Percentiles rank a stretch among this genome's conserved stretches.
Evolutionary conservation across 2,113 vertebrate species (phyloP).

Genomic region (Arothron firmamentum): DNA sequence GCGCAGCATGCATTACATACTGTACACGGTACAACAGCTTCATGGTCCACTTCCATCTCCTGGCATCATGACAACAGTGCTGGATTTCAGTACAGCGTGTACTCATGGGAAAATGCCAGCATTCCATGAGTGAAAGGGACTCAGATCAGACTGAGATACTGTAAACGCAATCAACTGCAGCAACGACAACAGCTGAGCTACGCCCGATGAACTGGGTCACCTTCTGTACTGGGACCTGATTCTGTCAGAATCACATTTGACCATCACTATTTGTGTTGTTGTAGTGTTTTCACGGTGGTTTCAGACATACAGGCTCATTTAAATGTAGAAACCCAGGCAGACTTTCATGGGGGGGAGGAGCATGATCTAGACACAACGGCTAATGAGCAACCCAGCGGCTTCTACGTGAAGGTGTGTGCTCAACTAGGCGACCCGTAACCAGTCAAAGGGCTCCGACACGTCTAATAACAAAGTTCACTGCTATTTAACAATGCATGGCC

Average conservation of each 20-base stretch:
- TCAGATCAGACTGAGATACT: constrained; percentile 20
- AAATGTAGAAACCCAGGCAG: background rate
- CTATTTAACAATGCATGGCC: constrained; percentile 25
- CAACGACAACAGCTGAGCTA: constrained; percentile 26
- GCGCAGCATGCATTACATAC: background rate
- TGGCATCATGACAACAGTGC: constrained; percentile 3
- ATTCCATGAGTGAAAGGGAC: constrained; percentile 17
- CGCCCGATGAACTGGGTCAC: constrained; percentile 45
- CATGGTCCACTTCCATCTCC: constrained; percentile 8
- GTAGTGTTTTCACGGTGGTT: constrained; percentile 5
- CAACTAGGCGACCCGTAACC: background rate
- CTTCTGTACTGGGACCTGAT: constrained; percentile 45
- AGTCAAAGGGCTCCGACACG: constrained; percentile 9
- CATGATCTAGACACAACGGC: constrained; percentile 1
- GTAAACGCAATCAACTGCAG: constrained; percentile 15
- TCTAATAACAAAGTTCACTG: constrained; percentile 26
- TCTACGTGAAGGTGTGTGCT: background rate
- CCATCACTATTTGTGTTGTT: no score
- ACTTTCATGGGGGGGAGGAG: background rate
- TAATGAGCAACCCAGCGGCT: constrained; percentile 1
- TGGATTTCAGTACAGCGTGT: constrained; percentile 21
- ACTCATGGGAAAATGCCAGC: constrained; percentile 19
- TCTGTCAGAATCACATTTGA: constrained; percentile 10
- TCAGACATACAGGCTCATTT: background rate
- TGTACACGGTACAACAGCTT: background rate